Conservation (phyloP, 2,113 vertebrate genomes). For the Meleagris gallopavo region DNA sequence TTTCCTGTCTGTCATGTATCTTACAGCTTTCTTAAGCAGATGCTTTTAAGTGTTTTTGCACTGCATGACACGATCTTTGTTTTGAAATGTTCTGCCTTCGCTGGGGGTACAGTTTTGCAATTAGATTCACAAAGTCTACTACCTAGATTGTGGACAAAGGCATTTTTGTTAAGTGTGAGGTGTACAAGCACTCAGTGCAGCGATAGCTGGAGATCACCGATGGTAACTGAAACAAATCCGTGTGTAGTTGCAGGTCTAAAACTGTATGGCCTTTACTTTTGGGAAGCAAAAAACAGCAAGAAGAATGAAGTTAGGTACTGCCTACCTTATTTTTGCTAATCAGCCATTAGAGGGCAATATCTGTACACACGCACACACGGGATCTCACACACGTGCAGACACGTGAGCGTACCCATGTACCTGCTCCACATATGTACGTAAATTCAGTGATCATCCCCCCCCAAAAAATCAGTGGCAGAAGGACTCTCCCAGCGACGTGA, state of each 20-base stretch:
- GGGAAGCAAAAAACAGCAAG: neutral
- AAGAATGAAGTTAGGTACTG: neutral
- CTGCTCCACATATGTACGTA: neutral
- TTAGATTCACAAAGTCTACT: neutral
- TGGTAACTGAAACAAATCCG: rapidly evolving
- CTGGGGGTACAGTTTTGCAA: neutral
- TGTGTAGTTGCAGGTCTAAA: neutral
- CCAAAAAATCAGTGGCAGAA: neutral
- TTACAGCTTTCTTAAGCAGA: neutral
- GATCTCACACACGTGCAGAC: neutral
- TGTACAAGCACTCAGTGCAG: neutral
- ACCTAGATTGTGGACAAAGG: neutral
- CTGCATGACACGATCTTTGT: rapidly evolving
- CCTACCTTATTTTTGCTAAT: neutral
- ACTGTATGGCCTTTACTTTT: neutral
- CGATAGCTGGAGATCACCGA: neutral
- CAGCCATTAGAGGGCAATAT: conserved; percentile 64
- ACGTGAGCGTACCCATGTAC: rapidly evolving
- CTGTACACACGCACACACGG: neutral
- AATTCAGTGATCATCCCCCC: neutral
- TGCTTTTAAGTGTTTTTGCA: rapidly evolving
- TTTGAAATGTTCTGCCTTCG: neutral
- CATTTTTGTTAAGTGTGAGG: neutral
- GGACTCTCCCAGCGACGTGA: neutral
- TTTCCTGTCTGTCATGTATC: neutral